Conservation (phyloP, 2,888 invertebrate species). For the Melanostoma mellinum region DNA sequence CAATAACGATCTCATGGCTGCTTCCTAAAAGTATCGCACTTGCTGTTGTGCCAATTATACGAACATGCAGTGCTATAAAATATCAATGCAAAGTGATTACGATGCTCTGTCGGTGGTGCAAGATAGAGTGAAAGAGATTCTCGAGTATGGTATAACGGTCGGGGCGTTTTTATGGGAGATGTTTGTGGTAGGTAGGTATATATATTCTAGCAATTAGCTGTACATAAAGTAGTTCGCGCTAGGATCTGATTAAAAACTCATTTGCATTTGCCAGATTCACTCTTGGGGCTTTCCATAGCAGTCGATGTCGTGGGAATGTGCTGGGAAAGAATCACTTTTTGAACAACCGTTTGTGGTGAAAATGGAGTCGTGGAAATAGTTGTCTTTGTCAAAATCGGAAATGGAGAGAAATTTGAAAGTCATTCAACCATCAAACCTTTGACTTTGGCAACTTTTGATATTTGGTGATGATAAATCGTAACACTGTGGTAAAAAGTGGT, state of each 20-base stretch:
- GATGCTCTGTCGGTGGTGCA: slow-evolving; percentile 34
- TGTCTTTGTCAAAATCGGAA: no score
- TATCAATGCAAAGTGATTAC: slow-evolving; percentile 47
- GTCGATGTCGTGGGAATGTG: slow-evolving; percentile 17
- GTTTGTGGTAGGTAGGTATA: slow-evolving; percentile 14
- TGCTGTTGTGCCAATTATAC: slow-evolving; percentile 59
- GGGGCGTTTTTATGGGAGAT: not conserved
- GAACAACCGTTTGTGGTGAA: not conserved
- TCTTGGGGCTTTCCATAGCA: not conserved
- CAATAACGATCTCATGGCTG: slow-evolving; percentile 34
- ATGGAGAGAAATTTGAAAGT: no score
- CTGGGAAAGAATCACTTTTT: not conserved
- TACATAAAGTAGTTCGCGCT: slow-evolving; percentile 47
- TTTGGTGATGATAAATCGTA: no score
- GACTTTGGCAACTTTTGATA: no score
- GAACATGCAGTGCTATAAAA: slow-evolving; percentile 50
- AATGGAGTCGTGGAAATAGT: no score
- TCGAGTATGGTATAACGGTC: no score
- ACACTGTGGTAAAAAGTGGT: no score
- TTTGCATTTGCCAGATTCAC: not conserved
- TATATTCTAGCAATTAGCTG: slow-evolving; percentile 54
- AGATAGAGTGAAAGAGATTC: no score
- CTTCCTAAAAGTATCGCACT: slow-evolving; percentile 61
- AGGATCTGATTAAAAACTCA: slow-evolving; percentile 31
- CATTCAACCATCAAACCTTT: no score